Percentiles rank a stretch among this genome's conserved stretches.
Evolutionary conservation across 2,113 vertebrate species (phyloP).

Genomic region (Isichthys henryi): DNA sequence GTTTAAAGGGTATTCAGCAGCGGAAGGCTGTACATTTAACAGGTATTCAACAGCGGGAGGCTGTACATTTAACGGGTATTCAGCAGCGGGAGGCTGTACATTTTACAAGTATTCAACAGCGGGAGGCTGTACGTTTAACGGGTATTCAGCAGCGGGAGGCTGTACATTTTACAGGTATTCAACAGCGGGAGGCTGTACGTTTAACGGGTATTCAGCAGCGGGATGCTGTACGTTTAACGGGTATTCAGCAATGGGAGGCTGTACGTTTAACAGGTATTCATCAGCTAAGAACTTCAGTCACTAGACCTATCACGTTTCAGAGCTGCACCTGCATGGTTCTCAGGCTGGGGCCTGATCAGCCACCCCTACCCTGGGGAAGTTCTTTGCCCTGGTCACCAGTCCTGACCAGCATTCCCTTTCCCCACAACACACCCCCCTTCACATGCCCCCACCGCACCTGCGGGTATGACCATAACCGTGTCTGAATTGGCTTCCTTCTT

Average conservation of each 20-base stretch:
- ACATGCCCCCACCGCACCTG: background rate
- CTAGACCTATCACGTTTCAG: conserved; percentile 20
- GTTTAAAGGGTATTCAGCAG: no score
- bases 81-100: no score
- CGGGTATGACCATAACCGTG: background rate
- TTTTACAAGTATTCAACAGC: no score
- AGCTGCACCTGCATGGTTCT: conserved; percentile 44
- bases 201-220: no score
- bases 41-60: background rate
- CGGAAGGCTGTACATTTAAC: no score
- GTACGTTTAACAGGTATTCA: background rate
- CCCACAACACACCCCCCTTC: background rate
- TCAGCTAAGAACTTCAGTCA: background rate
- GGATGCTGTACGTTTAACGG: no score
- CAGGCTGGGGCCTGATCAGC: conserved; percentile 13
- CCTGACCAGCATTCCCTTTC: background rate
- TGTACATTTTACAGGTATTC: no score
- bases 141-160: no score
- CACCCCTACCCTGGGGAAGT: background rate
- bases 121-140: no score
- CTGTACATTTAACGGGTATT: no score
- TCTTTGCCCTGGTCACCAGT: background rate
- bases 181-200: no score
- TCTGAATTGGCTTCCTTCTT: background rate
- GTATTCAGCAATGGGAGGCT: background rate